These are phyloP conservation scores for Palythoa caribaeorum DNA, from an alignment of 92 coral and sea anemone genomes.

Conservation along the genomic window DNA sequence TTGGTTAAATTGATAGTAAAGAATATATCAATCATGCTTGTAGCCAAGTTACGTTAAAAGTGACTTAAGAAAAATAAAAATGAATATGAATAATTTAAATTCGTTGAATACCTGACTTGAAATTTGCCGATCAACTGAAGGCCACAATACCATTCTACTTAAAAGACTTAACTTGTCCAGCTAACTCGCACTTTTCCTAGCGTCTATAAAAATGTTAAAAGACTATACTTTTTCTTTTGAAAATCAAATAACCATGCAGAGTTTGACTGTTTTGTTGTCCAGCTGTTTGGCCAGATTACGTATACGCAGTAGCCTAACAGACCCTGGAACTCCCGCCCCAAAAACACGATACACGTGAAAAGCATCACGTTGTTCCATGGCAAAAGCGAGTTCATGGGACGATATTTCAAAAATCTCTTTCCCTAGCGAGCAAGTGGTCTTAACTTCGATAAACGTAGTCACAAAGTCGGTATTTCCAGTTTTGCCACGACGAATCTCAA, in stretches of 20 bases:
- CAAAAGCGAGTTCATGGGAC: slow-evolving; percentile 79
- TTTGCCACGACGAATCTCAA: slow-evolving; percentile 60
- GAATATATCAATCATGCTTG: no score
- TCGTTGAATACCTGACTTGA: no score
- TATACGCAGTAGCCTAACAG: slow-evolving; percentile 70
- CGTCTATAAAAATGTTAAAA: not conserved
- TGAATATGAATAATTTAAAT: no score
- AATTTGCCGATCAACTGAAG: no score
- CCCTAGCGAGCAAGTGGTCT: slow-evolving; percentile 78
- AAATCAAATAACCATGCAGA: slow-evolving; percentile 78
- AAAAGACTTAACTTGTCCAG: no score
- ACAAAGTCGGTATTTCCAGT: not conserved
- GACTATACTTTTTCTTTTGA: not conserved
- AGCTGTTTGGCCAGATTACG: slow-evolving; percentile 75
- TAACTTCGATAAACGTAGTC: slow-evolving; percentile 78
- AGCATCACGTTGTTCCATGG: slow-evolving; percentile 60
- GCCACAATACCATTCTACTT: no score
- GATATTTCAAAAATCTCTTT: slow-evolving; percentile 85
- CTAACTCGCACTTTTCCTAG: not conserved
- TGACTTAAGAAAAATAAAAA: no score
- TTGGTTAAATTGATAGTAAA: no score
- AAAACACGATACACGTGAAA: slow-evolving; percentile 90
- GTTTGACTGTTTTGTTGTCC: slow-evolving; percentile 78
- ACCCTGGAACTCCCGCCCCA: slow-evolving; percentile 74
- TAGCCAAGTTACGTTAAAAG: no score